A percentile compares a stretch with the other conserved stretches of the same genome.
Conservation (phyloP, 1,140 invertebrate species). For the Radopholus similis region DNA sequence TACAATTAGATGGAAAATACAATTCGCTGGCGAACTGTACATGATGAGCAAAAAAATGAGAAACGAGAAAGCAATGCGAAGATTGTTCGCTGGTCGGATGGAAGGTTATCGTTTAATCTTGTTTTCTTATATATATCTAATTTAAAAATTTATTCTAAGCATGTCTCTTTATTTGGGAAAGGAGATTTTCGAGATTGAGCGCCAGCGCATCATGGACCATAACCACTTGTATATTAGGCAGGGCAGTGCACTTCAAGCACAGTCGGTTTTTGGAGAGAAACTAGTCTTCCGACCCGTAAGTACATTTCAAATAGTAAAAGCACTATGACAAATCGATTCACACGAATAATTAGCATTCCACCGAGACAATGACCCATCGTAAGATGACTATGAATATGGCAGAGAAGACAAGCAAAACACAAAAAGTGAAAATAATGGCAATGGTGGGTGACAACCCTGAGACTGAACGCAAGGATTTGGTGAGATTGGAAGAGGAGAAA, state of each 20-base stretch:
- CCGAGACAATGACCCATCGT: constrained; percentile 93
- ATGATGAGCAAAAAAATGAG: constrained; percentile 31
- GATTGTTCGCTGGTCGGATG: constrained; percentile 93
- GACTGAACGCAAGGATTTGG: constrained; percentile 46
- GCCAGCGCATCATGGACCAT: constrained; percentile 81
- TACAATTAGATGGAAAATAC: constrained; percentile 80
- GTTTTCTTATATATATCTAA: constrained; percentile 2
- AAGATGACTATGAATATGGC: constrained; percentile 97
- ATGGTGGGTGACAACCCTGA: constrained; percentile 56
- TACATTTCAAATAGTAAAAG: constrained; percentile 29
- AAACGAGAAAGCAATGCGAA: constrained; percentile 86
- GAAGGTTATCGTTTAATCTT: constrained; percentile 63
- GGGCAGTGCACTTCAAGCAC: constrained; percentile 93
- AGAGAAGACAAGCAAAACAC: constrained; percentile 89
- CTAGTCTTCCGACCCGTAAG: constrained; percentile 75
- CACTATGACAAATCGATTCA: constrained; percentile 13
- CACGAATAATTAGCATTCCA: constrained; percentile 75
- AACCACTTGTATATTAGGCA: constrained; percentile 93
- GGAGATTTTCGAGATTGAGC: constrained; percentile 96
- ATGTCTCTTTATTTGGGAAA: constrained; percentile 92
- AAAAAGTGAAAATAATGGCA: constrained; percentile 90
- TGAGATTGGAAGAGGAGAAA: constrained; percentile 54
- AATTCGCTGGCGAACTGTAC: constrained; percentile 83
- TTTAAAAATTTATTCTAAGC: constrained; percentile 63
- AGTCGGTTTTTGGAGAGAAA: constrained; percentile 92